Evolutionary conservation across 2,888 invertebrate genomes (phyloP), one percentile per base, ranked within the genome.

Genomic region (Carcina quercana): DNA sequence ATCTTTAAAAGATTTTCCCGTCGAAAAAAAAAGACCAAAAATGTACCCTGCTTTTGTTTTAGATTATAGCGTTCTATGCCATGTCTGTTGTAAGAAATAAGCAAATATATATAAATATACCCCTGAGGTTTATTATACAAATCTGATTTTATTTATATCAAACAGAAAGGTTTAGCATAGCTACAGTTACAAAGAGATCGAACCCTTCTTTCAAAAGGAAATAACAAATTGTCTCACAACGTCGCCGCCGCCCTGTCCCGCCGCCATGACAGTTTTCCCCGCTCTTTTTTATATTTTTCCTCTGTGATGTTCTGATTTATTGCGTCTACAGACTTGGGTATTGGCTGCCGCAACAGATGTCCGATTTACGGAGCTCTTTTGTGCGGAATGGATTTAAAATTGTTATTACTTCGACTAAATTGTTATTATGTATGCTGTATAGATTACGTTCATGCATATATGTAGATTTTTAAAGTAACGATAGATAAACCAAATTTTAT

Each of bases 341-440:
- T 53, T 50, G 47, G 37, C 46, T 47, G 53, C 47, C 48, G 59
- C 56, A 59, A 63, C 69, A 68, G 59, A 63, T 67, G 69, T 62
- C 53, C 44, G 38, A 13, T 24, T 10, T 25, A 20, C 10, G 10
- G 28, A 17, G n/a, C 17, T 10, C 26, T 11, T 29, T 21, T 29
- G 14, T 13, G 10, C 10, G 12, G 12, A 24, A 24, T 24, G 8
- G n/a, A 5, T 11, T 21, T 21, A 3, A 3, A 21, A 21, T 21
- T 6, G 5, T 21, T 19, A 2, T 3, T 3, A 2, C n/a, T 19
- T 19, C 7, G 20, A n/a, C n/a, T n/a, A n/a, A n/a, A n/a, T n/a
- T n/a, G n/a, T n/a, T n/a, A n/a, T n/a, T n/a, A n/a, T n/a, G n/a
- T n/a, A n/a, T n/a, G n/a, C n/a, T n/a, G n/a, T n/a, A n/a, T n/a